Base-by-base conservation (phyloP, 1,140 invertebrate genomes). In the Diabrotica undecimpunctata region DNA sequence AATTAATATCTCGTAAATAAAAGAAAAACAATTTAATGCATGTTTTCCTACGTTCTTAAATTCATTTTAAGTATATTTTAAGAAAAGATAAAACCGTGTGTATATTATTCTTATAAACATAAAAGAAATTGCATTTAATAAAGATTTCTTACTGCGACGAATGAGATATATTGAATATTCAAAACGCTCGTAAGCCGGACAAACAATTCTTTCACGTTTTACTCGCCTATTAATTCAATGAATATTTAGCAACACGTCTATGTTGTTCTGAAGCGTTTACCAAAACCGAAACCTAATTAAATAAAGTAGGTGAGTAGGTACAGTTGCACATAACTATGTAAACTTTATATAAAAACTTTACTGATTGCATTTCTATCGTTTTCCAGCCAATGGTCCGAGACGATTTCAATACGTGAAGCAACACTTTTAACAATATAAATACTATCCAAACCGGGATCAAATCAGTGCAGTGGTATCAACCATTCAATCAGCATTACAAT, bases 381-480 rank as follows among this genome's bases (percentile, higher is more conserved):
- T 63, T 62, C 63, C 68, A 71, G 61, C 58, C 62, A 61, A 60
- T 66, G 64, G 46, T 51, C 58, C 61, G 58, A 51, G 54, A 62
- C 61, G 13, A 62, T n/a, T 56, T 46, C 41, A 10, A 46, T 46
- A 46, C 41, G 57, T 64, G 64, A 72, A 69, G 73, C 71, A 75
- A 75, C 65, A 46, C 41, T 46, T 10, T 46, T 50, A 38, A 25
- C 62, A 60, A 66, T 75, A 75, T 75, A 75, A 74, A 75, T 74
- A 71, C 63, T 8, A 56, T 36, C 52, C n/a, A 13, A 39, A 52
- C n/a, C 53, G 9, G 53, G 56, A 13, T 37, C 41, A 57, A 69
- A 65, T 67, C 72, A 74, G 72, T 74, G 53, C 62, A 61, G 14
- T 52, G 36, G 41, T 59, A 57, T 51, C 59, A 61, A 61, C 13